Evolutionary conservation across 1,140 invertebrate genomes (phyloP).

Genomic region (Procambarus clarkii): DNA sequence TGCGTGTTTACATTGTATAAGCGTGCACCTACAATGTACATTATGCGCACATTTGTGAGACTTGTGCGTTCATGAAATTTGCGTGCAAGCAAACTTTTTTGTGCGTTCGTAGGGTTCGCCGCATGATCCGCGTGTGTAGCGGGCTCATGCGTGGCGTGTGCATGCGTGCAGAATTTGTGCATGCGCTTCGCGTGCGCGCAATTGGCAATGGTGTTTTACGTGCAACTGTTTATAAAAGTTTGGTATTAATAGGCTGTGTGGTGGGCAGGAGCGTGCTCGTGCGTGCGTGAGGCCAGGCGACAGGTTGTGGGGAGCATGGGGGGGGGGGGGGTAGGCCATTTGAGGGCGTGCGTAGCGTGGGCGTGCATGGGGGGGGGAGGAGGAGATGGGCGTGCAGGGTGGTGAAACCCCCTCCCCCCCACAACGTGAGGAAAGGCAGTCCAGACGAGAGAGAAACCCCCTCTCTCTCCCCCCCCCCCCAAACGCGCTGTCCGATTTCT

Average conservation of each 20-base stretch:
- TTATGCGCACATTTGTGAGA: no score
- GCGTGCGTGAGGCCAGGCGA: neutral
- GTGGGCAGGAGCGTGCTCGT: neutral
- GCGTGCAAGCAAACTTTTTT: no score
- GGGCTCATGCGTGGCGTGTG: no score
- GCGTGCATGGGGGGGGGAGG: conserved; percentile 38
- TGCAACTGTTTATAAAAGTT: conserved; percentile 29
- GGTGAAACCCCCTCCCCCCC: conserved; percentile 35
- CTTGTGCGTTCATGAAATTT: no score
- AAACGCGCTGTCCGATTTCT: conserved; percentile 33
- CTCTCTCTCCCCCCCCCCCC: conserved; percentile 16
- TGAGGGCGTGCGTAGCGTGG: conserved; percentile 40
- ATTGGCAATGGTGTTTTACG: conserved; percentile 36
- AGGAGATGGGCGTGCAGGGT: conserved; percentile 46
- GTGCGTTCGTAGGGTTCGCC: no score
- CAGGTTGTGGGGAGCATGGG: neutral
- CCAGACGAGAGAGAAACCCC: no score
- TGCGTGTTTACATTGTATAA: no score
- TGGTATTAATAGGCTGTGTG: conserved; percentile 40
- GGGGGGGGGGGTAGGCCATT: neutral
- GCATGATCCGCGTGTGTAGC: no score
- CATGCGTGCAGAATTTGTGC: neutral
- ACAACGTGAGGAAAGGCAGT: conserved; percentile 46
- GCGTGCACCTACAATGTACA: no score
- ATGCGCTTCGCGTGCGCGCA: neutral